Conservation (phyloP, 2,113 vertebrate genomes). For the Pionites leucogaster region DNA sequence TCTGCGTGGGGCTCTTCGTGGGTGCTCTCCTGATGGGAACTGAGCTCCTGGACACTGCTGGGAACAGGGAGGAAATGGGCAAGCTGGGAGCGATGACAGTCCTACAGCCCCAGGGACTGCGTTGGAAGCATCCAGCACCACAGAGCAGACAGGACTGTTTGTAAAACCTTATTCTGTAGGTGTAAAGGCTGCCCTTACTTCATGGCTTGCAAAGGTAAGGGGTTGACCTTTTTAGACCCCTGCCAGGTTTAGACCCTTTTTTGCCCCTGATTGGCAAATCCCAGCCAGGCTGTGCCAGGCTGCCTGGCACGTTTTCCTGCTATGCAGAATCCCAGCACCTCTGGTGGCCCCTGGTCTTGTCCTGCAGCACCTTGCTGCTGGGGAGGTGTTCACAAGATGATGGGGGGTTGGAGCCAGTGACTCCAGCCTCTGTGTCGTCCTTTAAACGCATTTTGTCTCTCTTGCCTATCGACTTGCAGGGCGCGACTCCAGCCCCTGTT, state of each 20-base stretch:
- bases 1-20: rapidly evolving
- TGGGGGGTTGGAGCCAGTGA: background rate
- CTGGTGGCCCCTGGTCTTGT: background rate
- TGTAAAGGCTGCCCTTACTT: background rate
- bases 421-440: background rate
- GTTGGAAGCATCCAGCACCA: rapidly evolving
- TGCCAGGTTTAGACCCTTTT: background rate
- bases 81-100: background rate
- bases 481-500: background rate
- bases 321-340: background rate
- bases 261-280: background rate
- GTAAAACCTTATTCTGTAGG: background rate
- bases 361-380: background rate
- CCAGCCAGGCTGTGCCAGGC: background rate
- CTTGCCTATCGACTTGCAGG: background rate
- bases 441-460: background rate
- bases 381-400: background rate
- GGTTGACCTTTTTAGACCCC: background rate
- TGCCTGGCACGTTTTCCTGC: background rate
- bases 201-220: background rate
- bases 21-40: background rate
- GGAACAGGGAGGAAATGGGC: background rate
- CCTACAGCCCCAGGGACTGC: background rate
- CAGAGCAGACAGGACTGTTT: background rate
- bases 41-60: rapidly evolving